Evolutionary conservation across 2,888 invertebrate species (phyloP), one percentile per base, ranked within the genome.

Genomic region (Leptopterna dolabrata): DNA sequence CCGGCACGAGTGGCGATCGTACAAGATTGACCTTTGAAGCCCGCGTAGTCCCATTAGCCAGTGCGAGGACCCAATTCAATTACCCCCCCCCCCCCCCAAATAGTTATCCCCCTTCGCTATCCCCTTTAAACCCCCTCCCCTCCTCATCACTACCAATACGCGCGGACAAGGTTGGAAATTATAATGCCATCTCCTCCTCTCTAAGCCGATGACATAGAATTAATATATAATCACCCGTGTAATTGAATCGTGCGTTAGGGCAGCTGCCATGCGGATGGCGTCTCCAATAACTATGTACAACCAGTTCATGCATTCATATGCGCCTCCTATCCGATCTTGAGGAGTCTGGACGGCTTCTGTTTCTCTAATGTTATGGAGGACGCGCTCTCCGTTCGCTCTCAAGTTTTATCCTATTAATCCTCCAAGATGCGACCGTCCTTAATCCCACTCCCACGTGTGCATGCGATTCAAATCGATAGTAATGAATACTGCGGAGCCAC

Each of bases 151-250:
- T 41, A 14, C 78, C 78, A 36, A 43, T 78, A 30, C 41, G n/a
- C 36, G 30, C 30, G 36, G 41, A 45, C 78, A 78, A 78, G 78
- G 78, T 29, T 78, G 45, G 78, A 45, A 78, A 78, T 78, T 78
- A 78, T 78, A 78, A 78, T 78, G 78, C 45, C 78, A 45, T 78
- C 78, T 45, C 78, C 78, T 41, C 78, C 45, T 78, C 36, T 41
- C 78, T 27, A 45, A 41, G 43, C 78, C 78, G 78, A 78, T 78
- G 78, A 78, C 45, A 78, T 78, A 78, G 78, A 78, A 78, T 78
- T 78, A 78, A 78, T 78, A 78, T 78, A 78, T 78, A 78, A 78
- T 78, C 78, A 78, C 78, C 78, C 78, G 78, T 78, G 78, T 78
- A 78, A 78, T 78, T 78, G 78, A 78, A 78, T 78, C 78, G 41